Evolutionary conservation across 2,888 invertebrate genomes (phyloP).

Genomic region (Cantharis nigra): DNA sequence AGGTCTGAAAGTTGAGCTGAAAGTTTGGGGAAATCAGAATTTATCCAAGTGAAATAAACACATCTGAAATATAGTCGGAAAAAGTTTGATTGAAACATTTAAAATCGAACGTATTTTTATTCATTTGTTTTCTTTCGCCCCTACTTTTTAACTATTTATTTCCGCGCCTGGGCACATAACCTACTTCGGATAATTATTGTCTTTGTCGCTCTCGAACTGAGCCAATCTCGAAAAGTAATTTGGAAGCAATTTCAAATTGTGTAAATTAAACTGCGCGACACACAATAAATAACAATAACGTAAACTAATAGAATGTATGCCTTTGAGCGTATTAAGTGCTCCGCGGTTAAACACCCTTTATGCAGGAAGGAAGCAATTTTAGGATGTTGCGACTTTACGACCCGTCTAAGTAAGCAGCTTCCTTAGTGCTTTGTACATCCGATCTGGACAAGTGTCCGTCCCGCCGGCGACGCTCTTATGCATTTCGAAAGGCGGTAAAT

Average conservation of each 20-base stretch:
- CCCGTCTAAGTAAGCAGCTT: constrained; percentile 37
- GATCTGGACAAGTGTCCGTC: constrained; percentile 18
- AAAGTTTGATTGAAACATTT: constrained; percentile 30
- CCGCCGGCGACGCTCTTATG: not conserved
- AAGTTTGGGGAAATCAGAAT: constrained; percentile 40
- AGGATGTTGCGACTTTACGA: constrained; percentile 41
- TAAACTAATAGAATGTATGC: constrained; percentile 20
- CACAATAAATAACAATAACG: constrained; percentile 25
- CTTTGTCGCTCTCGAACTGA: not conserved
- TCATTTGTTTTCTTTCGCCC: not conserved
- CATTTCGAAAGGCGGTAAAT: not conserved
- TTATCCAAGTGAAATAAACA: constrained; percentile 41
- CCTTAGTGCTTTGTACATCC: constrained; percentile 36
- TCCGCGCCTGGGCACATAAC: not conserved
- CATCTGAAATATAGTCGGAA: constrained; percentile 39
- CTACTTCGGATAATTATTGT: not conserved
- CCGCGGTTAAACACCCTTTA: constrained; percentile 24
- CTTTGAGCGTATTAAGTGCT: constrained; percentile 12
- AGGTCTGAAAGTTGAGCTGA: constrained; percentile 39
- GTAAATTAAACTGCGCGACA: constrained; percentile 8
- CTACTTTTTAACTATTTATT: not conserved
- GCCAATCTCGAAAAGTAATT: not conserved
- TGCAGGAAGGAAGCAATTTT: constrained; percentile 40
- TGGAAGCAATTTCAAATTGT: not conserved
- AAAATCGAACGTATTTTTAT: constrained; percentile 7